Evolutionary conservation across 2,113 vertebrate genomes (phyloP).

Genomic region (Malurus cyaneus): DNA sequence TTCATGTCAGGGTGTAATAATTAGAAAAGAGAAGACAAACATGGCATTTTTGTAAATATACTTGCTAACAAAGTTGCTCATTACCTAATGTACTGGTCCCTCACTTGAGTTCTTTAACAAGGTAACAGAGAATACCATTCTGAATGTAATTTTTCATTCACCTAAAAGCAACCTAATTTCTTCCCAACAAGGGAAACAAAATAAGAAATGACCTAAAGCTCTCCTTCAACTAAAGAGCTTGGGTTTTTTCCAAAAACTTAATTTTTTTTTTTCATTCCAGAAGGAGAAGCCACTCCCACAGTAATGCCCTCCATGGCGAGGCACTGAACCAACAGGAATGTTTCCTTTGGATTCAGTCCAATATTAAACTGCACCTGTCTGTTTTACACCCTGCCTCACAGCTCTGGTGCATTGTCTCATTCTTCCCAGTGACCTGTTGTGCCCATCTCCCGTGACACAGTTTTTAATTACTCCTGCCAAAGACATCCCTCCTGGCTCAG

Average conservation of each 20-base stretch:
- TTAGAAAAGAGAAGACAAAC: not conserved
- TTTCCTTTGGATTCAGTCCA: not conserved
- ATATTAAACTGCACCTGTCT: not conserved
- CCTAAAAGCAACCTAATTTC: not conserved
- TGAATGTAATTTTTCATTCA: not conserved
- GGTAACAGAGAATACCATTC: not conserved
- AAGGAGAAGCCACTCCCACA: not conserved
- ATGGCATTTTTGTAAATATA: not conserved
- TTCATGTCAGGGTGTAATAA: not conserved
- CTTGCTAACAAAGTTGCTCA: not conserved
- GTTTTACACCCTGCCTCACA: not conserved
- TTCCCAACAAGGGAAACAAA: not conserved
- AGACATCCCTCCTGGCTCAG: not conserved
- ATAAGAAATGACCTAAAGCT: not conserved
- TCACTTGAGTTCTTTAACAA: not conserved
- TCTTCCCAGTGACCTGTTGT: not conserved
- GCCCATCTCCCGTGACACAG: not conserved
- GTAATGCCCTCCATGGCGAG: fast-evolving
- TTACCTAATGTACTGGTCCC: not conserved
- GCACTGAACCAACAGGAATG: not conserved
- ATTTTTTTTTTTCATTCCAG: not conserved
- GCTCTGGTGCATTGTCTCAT: not conserved
- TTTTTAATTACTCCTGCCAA: not conserved
- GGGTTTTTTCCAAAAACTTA: not conserved
- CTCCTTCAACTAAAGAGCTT: not conserved